Evolutionary conservation across 2,797 vertebrate species (phyloP).

Genomic region (Melanotaenia boesemani): DNA sequence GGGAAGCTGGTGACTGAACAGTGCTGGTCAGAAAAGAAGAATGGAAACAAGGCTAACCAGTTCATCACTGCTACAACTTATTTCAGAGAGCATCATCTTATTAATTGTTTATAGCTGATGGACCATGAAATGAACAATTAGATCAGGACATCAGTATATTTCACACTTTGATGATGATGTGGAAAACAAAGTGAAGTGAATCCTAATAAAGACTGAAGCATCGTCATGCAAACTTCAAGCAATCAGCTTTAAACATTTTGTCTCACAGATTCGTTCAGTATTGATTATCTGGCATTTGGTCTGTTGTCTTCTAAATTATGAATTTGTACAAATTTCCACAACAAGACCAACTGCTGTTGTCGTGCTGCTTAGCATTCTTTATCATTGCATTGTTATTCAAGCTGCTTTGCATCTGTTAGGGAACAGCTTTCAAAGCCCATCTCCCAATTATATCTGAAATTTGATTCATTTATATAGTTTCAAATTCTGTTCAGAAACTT

Average conservation of each 20-base stretch:
- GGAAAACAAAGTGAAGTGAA: slow-evolving; percentile 56
- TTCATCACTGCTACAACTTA: slow-evolving; percentile 53
- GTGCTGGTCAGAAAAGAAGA: slow-evolving; percentile 33
- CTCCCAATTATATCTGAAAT: not conserved
- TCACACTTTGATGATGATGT: slow-evolving; percentile 72
- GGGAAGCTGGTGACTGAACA: slow-evolving; percentile 39
- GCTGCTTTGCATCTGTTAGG: slow-evolving; percentile 4
- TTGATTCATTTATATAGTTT: not conserved
- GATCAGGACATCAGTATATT: slow-evolving; percentile 77
- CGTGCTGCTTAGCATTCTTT: slow-evolving; percentile 2
- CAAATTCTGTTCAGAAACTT: not conserved
- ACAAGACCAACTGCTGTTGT: not conserved
- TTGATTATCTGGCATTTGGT: slow-evolving; percentile 25
- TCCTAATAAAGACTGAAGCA: slow-evolving; percentile 29
- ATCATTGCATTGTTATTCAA: slow-evolving; percentile 1
- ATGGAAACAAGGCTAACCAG: slow-evolving; percentile 38
- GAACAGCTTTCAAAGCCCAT: not conserved
- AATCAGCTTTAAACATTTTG: slow-evolving; percentile 15
- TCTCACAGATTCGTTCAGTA: slow-evolving; percentile 22
- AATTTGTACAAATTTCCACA: slow-evolving; percentile 15
- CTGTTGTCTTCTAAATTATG: slow-evolving; percentile 28
- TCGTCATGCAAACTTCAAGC: slow-evolving; percentile 45
- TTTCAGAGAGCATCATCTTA: slow-evolving; percentile 69
- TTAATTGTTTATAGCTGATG: slow-evolving; percentile 82
- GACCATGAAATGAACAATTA: slow-evolving; percentile 83